Evolutionary conservation across 2,888 invertebrate species (phyloP).

Genomic region (Phalera bucephala): DNA sequence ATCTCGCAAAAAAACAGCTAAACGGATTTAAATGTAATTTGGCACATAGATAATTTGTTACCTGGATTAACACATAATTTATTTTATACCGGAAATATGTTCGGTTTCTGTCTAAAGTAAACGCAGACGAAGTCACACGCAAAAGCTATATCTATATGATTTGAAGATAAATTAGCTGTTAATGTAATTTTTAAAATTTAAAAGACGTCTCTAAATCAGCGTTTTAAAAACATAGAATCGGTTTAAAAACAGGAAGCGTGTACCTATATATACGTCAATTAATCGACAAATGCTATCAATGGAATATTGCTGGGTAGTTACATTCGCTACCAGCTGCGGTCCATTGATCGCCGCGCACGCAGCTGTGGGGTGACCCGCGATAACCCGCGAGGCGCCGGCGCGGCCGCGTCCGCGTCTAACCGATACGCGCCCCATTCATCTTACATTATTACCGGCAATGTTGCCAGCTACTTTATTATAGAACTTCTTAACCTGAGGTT

Average conservation of each 20-base stretch:
- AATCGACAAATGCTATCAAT: constrained; percentile 40
- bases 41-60: too few relatives aligned
- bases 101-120: too few relatives aligned
- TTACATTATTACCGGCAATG: constrained; percentile 26
- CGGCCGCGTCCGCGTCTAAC: constrained; percentile 43
- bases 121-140: too few relatives aligned
- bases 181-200: too few relatives aligned
- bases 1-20: too few relatives aligned
- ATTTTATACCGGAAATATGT: too few relatives aligned
- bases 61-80: too few relatives aligned
- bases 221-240: constrained; percentile 7
- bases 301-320: constrained; percentile 34
- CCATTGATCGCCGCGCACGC: constrained; percentile 54
- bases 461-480: constrained; percentile 4
- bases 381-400: constrained; percentile 75
- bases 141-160: too few relatives aligned
- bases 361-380: constrained; percentile 62
- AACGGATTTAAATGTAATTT: too few relatives aligned
- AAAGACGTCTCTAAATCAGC: too few relatives aligned
- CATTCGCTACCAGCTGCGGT: constrained; percentile 42
- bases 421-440: constrained; percentile 62
- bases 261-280: constrained; percentile 19
- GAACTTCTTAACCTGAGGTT: not conserved
- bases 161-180: too few relatives aligned
- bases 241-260: constrained; percentile 31